These are phyloP conservation scores for Aquatica leii DNA, from an alignment of 2,888 invertebrate genomes.

Conservation along the genomic window DNA sequence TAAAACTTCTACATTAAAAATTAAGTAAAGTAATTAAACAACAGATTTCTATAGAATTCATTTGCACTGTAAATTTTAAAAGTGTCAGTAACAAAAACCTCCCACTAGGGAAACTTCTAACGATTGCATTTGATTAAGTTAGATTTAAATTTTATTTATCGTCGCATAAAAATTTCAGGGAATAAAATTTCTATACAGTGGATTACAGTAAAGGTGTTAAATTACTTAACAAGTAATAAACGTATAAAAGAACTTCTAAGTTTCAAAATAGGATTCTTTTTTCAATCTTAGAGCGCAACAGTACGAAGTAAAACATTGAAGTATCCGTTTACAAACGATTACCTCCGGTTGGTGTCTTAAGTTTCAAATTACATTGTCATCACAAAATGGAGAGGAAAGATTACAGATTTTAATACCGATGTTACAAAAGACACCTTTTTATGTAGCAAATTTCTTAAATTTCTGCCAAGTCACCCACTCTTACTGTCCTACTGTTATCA, in stretches of 20 bases:
- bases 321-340: conserved; percentile 40
- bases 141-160: not conserved
- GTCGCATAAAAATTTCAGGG: not conserved
- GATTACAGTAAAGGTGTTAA: conserved; percentile 23
- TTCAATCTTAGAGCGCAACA: conserved; percentile 22
- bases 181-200: conserved; percentile 14
- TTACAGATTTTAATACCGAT: conserved; percentile 12
- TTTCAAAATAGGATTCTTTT: conserved; percentile 34
- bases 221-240: conserved; percentile 34
- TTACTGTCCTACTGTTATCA: conserved; percentile 51
- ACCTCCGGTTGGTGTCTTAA: conserved; percentile 24
- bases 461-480: conserved; percentile 29
- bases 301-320: conserved; percentile 32
- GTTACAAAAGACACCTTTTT: conserved; percentile 17
- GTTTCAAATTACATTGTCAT: conserved; percentile 29
- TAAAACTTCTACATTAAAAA: conserved; percentile 17
- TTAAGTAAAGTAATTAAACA: conserved; percentile 22
- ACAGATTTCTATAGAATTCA: conserved; percentile 23
- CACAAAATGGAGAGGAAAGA: conserved; percentile 16
- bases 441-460: conserved; percentile 26
- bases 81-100: conserved; percentile 23
- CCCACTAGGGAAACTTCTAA: conserved; percentile 20
- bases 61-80: conserved; percentile 16
- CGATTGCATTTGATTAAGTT: conserved; percentile 7
- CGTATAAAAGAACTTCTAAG: conserved; percentile 31